Evolutionary conservation across 2,797 vertebrate species (phyloP).

Genomic region (Chaunax sp.): DNA sequence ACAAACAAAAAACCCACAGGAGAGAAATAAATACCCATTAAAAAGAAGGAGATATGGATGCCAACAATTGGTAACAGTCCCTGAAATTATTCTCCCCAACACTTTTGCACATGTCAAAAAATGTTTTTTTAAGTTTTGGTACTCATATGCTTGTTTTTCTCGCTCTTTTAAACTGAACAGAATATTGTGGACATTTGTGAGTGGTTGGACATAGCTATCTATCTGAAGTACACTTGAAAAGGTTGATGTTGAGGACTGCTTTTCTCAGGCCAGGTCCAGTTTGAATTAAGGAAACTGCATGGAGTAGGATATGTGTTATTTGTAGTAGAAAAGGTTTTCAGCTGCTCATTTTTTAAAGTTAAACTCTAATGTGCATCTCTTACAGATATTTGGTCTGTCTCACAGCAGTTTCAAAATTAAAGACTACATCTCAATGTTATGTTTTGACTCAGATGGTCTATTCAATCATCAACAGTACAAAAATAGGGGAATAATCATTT

Average conservation of each 20-base stretch:
- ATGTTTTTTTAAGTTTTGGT: slow-evolving; percentile 26
- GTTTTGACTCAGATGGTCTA: background rate
- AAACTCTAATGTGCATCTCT: background rate
- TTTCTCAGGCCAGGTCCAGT: background rate
- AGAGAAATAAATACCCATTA: slow-evolving; percentile 57
- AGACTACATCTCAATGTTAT: slow-evolving; percentile 20
- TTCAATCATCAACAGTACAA: background rate
- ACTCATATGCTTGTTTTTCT: background rate
- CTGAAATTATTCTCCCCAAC: slow-evolving; percentile 5
- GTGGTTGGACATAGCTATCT: background rate
- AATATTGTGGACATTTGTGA: slow-evolving; percentile 2
- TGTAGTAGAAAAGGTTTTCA: background rate
- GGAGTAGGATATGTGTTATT: background rate
- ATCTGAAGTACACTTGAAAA: background rate
- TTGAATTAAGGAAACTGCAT: too few species aligned
- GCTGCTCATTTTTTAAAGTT: too few species aligned
- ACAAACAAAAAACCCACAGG: background rate
- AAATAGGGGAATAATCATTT: background rate
- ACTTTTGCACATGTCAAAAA: slow-evolving; percentile 19
- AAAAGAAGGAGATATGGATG: slow-evolving; percentile 21
- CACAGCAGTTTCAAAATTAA: background rate
- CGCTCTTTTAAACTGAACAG: background rate
- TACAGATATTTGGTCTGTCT: background rate
- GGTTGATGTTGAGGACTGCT: too few species aligned
- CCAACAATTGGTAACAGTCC: slow-evolving; percentile 36